Evolutionary conservation across 2,797 vertebrate genomes (phyloP).

Genomic region (Etheostoma nigrum): DNA sequence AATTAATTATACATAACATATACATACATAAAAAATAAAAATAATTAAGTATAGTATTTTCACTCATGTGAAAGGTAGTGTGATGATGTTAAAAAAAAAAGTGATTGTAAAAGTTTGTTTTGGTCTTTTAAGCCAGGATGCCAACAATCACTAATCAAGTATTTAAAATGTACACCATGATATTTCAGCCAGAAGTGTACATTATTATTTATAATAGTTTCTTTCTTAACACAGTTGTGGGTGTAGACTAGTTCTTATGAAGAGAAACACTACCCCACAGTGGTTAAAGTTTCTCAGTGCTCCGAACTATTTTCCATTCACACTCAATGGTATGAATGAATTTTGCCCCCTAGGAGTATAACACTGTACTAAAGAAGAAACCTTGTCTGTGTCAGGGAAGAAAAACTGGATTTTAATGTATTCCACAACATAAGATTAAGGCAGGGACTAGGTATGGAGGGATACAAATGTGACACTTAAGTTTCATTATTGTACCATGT

Average conservation of each 20-base stretch:
- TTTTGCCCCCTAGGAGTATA: slow-evolving; percentile 15
- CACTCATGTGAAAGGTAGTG: not conserved
- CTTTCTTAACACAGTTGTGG: slow-evolving; percentile 41
- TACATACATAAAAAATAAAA: not conserved
- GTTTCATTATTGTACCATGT: slow-evolving; percentile 5
- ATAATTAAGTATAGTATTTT: not conserved
- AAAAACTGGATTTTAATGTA: slow-evolving; percentile 4
- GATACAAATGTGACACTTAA: slow-evolving; percentile 1
- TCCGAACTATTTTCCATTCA: slow-evolving; percentile 63
- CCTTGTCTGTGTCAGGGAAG: not conserved
- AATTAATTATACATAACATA: too few species aligned
- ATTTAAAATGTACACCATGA: not conserved
- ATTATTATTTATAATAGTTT: slow-evolving; percentile 18
- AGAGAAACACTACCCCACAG: slow-evolving; percentile 86
- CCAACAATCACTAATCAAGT: slow-evolving; percentile 4
- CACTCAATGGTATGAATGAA: slow-evolving; percentile 23
- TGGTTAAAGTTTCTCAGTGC: slow-evolving; percentile 83
- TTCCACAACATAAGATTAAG: not conserved
- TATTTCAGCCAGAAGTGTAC: not conserved
- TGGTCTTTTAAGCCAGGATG: not conserved
- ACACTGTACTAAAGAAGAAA: slow-evolving; percentile 14
- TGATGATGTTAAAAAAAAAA: not conserved
- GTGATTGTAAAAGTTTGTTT: not conserved
- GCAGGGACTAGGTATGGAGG: not conserved
- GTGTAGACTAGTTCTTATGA: slow-evolving; percentile 61